Evolutionary conservation across 1,140 invertebrate species (phyloP).

Genomic region (Aphelinus atriplicis): DNA sequence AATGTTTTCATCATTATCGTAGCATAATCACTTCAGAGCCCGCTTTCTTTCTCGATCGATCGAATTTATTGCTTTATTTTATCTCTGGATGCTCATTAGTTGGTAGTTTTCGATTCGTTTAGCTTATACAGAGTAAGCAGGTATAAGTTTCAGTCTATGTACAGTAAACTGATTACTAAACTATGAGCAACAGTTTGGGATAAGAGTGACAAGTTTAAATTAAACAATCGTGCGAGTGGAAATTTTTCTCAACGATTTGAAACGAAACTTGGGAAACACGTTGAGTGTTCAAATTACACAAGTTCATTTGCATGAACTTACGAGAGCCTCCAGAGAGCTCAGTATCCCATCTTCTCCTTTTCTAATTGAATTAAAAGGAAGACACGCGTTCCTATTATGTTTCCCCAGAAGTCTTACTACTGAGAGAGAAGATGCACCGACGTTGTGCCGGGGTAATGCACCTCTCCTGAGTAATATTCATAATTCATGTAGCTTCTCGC

Average conservation of each 20-base stretch:
- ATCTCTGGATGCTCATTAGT: too few species aligned
- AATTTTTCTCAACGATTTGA: background rate
- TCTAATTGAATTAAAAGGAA: conserved; percentile 32
- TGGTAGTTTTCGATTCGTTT: too few species aligned
- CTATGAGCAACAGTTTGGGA: background rate
- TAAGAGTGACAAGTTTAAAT: background rate
- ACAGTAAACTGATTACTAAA: too few species aligned
- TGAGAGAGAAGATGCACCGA: conserved; percentile 7
- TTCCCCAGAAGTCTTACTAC: conserved; percentile 1
- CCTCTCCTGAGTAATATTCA: conserved; percentile 43
- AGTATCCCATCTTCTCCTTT: background rate
- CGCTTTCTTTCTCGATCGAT: too few species aligned
- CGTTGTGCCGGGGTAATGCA: conserved; percentile 26
- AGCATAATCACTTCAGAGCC: too few species aligned
- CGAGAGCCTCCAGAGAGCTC: background rate
- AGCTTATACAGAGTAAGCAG: too few species aligned
- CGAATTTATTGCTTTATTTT: too few species aligned
- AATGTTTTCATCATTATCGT: too few species aligned
- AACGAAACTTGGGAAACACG: background rate
- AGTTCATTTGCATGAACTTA: conserved; percentile 28
- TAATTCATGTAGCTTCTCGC: conserved; percentile 42
- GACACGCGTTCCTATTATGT: conserved; percentile 30
- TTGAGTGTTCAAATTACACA: conserved; percentile 1
- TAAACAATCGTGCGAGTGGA: background rate
- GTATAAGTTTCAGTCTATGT: too few species aligned